Percentiles rank a stretch among this genome's conserved stretches.
These are phyloP conservation scores for Pollimyrus isidori DNA, from an alignment of 2,113 vertebrate species.

Conservation along the genomic window DNA sequence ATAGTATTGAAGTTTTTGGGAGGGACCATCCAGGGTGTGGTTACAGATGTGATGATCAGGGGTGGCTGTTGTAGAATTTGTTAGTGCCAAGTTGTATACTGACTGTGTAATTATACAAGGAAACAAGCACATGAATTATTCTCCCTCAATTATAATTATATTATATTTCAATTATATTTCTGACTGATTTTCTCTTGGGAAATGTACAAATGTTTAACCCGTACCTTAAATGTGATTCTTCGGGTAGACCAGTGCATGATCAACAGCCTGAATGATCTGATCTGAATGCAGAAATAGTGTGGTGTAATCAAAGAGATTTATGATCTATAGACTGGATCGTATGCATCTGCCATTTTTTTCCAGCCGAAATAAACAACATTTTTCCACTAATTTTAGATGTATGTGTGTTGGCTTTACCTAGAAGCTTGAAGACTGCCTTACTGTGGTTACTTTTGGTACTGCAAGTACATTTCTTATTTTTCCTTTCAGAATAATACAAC, in stretches of 20 bases:
- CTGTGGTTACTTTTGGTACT: neutral
- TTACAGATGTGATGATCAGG: neutral
- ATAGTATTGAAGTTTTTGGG: neutral
- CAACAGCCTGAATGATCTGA: neutral
- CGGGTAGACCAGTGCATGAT: neutral
- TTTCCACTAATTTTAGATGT: neutral
- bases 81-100: neutral
- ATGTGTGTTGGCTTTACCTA: neutral
- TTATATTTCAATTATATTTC: neutral
- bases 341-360: neutral
- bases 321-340: neutral
- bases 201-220: neutral
- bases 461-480: neutral
- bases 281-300: neutral
- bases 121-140: neutral
- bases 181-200: neutral
- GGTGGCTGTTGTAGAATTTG: neutral
- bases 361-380: neutral
- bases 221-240: neutral
- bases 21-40: neutral
- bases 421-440: neutral
- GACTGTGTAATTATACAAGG: neutral
- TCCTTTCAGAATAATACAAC: neutral
- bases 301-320: neutral
- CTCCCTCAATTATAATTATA: neutral